Evolutionary conservation across 2,888 invertebrate species (phyloP).

Genomic region (Philhelius pedissequus): DNA sequence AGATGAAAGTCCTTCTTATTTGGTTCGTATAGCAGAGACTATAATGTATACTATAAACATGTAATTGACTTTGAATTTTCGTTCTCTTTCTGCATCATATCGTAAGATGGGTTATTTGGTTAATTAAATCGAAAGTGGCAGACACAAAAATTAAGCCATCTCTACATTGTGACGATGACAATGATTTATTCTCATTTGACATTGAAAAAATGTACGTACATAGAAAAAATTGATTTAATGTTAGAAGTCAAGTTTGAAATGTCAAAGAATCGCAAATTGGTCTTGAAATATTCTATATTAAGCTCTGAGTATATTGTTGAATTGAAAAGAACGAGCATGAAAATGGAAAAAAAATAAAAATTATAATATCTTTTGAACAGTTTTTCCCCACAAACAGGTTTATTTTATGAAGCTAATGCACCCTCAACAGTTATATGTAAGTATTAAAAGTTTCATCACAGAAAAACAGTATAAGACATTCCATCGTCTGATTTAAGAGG

Average conservation of each 20-base stretch:
- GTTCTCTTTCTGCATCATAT: constrained; percentile 2
- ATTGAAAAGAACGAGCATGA: not conserved
- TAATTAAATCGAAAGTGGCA: not conserved
- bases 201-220: not conserved
- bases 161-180: not conserved
- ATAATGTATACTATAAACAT: not conserved
- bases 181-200: too few species aligned
- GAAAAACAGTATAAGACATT: too few species aligned
- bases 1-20: constrained; percentile 14
- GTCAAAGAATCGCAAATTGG: not conserved
- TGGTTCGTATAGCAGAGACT: constrained; percentile 1
- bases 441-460: too few species aligned
- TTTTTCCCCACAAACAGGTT: too few species aligned
- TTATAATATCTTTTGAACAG: too few species aligned
- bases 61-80: constrained; percentile 61
- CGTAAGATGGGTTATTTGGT: constrained; percentile 16
- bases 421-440: too few species aligned
- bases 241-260: constrained; percentile 33
- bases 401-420: too few species aligned
- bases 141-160: not conserved
- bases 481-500: too few species aligned
- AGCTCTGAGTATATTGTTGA: not conserved
- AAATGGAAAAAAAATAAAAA: too few species aligned
- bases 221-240: not conserved
- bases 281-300: not conserved